A percentile compares a stretch with the other conserved stretches of the same genome.
Conservation (phyloP, 2,888 invertebrate genomes). For the Tachina grossa region DNA sequence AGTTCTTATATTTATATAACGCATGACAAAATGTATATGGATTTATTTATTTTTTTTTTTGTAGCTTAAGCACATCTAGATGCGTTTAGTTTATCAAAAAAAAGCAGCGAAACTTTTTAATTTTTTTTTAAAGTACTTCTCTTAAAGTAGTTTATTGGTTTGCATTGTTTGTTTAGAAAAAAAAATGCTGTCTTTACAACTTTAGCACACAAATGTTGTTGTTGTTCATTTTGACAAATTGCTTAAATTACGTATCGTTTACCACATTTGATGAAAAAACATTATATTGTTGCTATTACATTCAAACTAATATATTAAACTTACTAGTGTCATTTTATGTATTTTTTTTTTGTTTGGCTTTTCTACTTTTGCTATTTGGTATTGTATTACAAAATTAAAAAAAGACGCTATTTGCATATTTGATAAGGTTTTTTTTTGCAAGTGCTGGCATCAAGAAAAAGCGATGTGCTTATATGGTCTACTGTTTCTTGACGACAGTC, state of each 20-base stretch:
- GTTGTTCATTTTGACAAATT: slow-evolving; percentile 67
- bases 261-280: slow-evolving; percentile 68
- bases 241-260: slow-evolving; percentile 71
- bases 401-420: slow-evolving; percentile 70
- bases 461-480: slow-evolving; percentile 63
- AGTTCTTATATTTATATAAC: no score
- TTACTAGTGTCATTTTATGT: neutral
- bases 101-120: no score
- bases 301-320: slow-evolving; percentile 5
- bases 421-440: slow-evolving; percentile 50
- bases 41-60: no score
- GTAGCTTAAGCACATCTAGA: no score
- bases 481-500: slow-evolving; percentile 46
- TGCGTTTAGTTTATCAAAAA: no score
- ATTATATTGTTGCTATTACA: slow-evolving; percentile 35
- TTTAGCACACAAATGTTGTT: neutral
- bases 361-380: slow-evolving; percentile 45
- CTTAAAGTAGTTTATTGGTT: neutral
- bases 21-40: no score
- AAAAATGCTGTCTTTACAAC: slow-evolving; percentile 16
- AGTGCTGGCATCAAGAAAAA: slow-evolving; percentile 60
- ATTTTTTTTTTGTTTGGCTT: neutral
- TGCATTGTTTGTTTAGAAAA: neutral
- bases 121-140: neutral
- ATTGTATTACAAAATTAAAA: slow-evolving; percentile 40